Percentiles rank a stretch among this genome's conserved stretches.
These are phyloP conservation scores for Spinus olivaceus DNA, from an alignment of 2,797 vertebrate species.

Conservation along the genomic window DNA sequence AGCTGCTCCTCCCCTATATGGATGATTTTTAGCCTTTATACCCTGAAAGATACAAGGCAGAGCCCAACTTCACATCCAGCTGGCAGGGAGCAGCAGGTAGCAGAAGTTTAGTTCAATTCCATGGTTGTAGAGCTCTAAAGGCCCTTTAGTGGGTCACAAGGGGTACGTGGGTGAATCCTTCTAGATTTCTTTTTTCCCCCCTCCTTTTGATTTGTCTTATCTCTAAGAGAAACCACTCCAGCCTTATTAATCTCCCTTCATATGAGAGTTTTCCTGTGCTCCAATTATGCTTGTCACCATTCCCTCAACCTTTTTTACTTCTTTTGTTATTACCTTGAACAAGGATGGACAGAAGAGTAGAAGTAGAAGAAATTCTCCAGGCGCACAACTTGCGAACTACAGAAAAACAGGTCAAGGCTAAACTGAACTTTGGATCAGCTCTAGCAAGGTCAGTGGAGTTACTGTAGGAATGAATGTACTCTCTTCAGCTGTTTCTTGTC, in stretches of 20 bases:
- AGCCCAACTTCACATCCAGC: background rate
- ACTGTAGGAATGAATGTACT: background rate
- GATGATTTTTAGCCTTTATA: background rate
- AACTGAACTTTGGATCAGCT: background rate
- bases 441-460: background rate
- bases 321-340: slow-evolving; percentile 7
- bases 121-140: background rate
- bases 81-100: background rate
- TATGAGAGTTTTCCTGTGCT: background rate
- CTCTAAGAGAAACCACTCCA: background rate
- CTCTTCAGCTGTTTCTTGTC: background rate
- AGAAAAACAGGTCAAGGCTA: slow-evolving; percentile 37
- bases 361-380: background rate
- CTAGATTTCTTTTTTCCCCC: background rate
- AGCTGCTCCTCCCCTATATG: background rate
- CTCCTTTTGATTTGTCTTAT: slow-evolving; percentile 12
- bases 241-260: background rate
- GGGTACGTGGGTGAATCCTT: background rate
- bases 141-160: background rate
- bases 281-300: background rate
- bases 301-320: slow-evolving; percentile 2
- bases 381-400: accelerated
- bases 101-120: background rate
- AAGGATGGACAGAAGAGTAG: slow-evolving; percentile 8
- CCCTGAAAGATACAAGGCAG: background rate